Evolutionary conservation across 1,140 invertebrate species (phyloP), one percentile per base, ranked within the genome.

Genomic region (Zaprionus tsacasi): DNA sequence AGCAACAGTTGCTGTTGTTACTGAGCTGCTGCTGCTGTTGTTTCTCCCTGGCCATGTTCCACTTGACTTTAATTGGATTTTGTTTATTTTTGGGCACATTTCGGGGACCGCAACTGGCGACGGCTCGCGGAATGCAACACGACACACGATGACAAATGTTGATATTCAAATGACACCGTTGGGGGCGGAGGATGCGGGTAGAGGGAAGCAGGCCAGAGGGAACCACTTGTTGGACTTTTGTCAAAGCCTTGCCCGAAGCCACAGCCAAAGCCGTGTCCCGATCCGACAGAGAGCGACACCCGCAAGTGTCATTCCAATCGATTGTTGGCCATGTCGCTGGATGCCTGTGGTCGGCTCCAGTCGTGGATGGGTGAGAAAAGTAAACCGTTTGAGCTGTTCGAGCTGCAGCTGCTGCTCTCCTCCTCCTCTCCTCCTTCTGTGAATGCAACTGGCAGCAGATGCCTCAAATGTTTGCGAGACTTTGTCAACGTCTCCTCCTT

Each of bases 131-230:
- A 78, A 88, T 87, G 79, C 76, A 60, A 77, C 82, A 88, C 82
- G 82, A 82, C 82, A 88, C 82, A 88, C 83, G 82, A 87, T 87
- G 82, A 87, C 82, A 87, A 87, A 87, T 87, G 82, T 87, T 87
- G 82, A 87, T 87, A 87, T 87, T 87, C 83, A 87, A 87, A 87
- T 87, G 82, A 76, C 83, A 78, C 79, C 77, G 67, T 82, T 77
- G 82, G 72, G 79, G 83, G 73, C 66, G 72, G 76, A 48, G 52
- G 67, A 64, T 65, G 65, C 68, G 70, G 71, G 70, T 38, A 11
- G 38, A 45, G 57, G 65, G 45, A 48, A 43, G 71, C 5, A 48
- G 8, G 17, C 8, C 45, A 36, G 45, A 33, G 13, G 33, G 36
- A 15, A 52, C 71, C 73, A 76, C 73, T 76, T 77, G 60, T 76